These are phyloP conservation scores for Conus ventricosus DNA, from an alignment of 1,140 invertebrate genomes.

Conservation along the genomic window DNA sequence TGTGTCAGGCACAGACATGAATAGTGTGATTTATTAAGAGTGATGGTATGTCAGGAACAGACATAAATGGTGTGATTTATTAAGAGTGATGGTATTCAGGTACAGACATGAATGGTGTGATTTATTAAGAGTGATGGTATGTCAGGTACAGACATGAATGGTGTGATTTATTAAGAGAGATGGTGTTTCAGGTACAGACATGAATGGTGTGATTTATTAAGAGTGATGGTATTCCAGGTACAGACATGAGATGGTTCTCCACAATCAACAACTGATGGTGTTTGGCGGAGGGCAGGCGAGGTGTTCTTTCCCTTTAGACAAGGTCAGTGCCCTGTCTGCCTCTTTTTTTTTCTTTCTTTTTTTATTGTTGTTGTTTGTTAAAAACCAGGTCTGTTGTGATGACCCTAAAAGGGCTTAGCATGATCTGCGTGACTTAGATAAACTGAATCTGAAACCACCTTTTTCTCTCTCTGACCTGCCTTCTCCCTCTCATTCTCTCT, in stretches of 20 bases:
- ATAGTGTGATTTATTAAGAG: neutral
- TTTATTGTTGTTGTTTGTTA: too few relatives aligned
- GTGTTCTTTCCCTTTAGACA: neutral
- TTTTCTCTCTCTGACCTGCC: too few relatives aligned
- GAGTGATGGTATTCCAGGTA: neutral
- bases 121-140: too few relatives aligned
- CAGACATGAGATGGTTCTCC: slow-evolving; percentile 14
- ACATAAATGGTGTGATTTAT: neutral
- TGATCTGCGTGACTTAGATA: too few relatives aligned
- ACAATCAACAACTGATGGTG: neutral
- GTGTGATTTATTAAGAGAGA: neutral
- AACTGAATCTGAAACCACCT: too few relatives aligned
- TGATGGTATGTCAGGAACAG: neutral
- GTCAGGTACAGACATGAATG: neutral
- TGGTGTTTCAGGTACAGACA: slow-evolving; percentile 7
- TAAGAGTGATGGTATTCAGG: neutral
- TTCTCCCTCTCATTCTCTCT: too few relatives aligned
- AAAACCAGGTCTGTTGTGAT: too few relatives aligned
- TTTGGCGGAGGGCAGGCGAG: neutral
- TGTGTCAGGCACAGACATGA: neutral
- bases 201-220: neutral
- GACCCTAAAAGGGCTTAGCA: too few relatives aligned
- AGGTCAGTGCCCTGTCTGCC: neutral
- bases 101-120: neutral
- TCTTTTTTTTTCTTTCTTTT: neutral